These are phyloP conservation scores for Ormyrus thymus DNA, from an alignment of 2,888 invertebrate species.

Conservation along the genomic window DNA sequence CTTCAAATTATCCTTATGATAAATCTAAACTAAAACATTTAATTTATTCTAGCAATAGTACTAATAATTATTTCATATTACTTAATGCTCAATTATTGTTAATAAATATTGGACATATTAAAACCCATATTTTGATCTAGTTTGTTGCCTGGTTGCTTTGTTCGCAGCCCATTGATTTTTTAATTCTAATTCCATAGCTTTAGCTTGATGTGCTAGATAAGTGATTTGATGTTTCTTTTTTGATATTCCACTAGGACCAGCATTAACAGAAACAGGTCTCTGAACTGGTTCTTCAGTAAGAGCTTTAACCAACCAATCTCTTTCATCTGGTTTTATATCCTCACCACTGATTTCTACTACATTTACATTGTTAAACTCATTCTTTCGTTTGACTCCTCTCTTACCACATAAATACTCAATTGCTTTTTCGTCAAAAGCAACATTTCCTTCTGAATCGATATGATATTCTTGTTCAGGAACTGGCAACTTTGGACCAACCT, in stretches of 20 bases:
- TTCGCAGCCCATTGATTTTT: constrained; percentile 96
- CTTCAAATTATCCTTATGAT: too few species aligned
- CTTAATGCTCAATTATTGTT: not conserved
- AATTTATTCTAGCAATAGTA: not conserved
- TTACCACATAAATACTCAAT: constrained; percentile 72
- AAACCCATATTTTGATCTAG: constrained; percentile 98
- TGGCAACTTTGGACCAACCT: constrained; percentile 72
- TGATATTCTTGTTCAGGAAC: constrained; percentile 74
- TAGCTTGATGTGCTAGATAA: constrained; percentile 94
- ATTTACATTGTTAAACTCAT: constrained; percentile 78
- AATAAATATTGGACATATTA: constrained; percentile 73
- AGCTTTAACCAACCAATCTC: constrained; percentile 88
- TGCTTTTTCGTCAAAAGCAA: constrained; percentile 72
- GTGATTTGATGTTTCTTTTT: constrained; percentile 96
- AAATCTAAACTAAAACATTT: too few species aligned
- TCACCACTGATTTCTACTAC: constrained; percentile 90
- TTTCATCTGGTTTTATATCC: constrained; percentile 87
- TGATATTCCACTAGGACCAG: constrained; percentile 82
- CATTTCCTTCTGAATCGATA: constrained; percentile 69
- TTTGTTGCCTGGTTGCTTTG: constrained; percentile 87
- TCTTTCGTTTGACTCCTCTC: constrained; percentile 74
- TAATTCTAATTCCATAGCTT: constrained; percentile 94
- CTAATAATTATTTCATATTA: not conserved
- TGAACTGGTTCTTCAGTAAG: constrained; percentile 83
- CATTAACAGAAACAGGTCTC: constrained; percentile 74